Conservation (phyloP, 2,888 invertebrate species). For the Pammene fasciana region DNA sequence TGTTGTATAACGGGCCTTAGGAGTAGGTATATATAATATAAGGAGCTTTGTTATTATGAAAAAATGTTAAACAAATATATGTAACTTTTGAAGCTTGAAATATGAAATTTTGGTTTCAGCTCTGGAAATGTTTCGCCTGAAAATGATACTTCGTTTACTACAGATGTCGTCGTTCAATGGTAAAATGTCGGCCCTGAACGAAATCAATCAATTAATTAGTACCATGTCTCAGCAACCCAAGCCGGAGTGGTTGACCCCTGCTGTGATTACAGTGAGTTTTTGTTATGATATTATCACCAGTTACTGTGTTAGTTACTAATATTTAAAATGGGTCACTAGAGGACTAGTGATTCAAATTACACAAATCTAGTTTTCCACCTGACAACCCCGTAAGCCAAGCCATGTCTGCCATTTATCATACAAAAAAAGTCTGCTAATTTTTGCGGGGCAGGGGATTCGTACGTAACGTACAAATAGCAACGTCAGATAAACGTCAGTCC, state of each 20-base stretch:
- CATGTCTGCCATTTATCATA: too few relatives aligned
- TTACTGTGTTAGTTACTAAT: too few relatives aligned
- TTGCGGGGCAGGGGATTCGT: too few relatives aligned
- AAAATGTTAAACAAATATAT: neutral
- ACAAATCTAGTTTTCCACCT: too few relatives aligned
- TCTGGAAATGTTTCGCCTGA: constrained; percentile 96
- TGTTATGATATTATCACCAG: neutral
- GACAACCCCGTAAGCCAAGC: too few relatives aligned
- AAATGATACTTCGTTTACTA: constrained; percentile 96
- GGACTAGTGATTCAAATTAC: too few relatives aligned
- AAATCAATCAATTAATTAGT: constrained; percentile 98
- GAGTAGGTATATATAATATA: too few relatives aligned
- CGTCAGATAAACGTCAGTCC: too few relatives aligned
- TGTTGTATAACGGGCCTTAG: too few relatives aligned
- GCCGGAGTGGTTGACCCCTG: constrained; percentile 96
- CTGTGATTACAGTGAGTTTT: constrained; percentile 93
- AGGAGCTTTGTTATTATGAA: neutral
- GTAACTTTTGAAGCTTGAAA: neutral
- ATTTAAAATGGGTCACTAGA: too few relatives aligned
- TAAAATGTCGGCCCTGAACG: constrained; percentile 99
- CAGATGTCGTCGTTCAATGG: constrained; percentile 99
- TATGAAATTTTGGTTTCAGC: constrained; percentile 68
- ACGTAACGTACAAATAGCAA: too few relatives aligned
- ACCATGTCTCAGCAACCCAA: constrained; percentile 96
- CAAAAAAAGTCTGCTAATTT: too few relatives aligned